phyloP scores from a whole-genome alignment of 2,888 invertebrate genomes.

The Anagyrus pseudococci region DNA sequence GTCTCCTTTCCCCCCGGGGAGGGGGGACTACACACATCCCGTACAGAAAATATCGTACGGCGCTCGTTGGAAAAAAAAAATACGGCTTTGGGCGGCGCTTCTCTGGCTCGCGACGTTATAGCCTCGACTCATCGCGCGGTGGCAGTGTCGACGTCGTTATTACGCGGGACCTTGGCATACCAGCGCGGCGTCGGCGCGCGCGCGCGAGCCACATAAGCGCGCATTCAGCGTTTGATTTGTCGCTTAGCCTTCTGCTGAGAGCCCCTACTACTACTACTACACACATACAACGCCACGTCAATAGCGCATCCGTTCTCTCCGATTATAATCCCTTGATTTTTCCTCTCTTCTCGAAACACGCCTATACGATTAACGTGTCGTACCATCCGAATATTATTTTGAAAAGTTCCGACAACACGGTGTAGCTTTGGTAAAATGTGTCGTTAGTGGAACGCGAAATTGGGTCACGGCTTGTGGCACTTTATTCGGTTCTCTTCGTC shows the following conservation, averaged over 20 bases:
- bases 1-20: too few species aligned
- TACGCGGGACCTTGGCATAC: slow-evolving; percentile 32
- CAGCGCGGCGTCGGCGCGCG: slow-evolving; percentile 18
- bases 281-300: too few species aligned
- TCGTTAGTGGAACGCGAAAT: not conserved
- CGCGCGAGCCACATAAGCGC: slow-evolving; percentile 3
- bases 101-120: too few species aligned
- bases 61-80: too few species aligned
- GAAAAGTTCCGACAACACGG: too few species aligned
- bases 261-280: not conserved
- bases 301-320: too few species aligned
- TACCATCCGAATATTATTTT: too few species aligned
- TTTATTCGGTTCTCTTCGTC: not conserved
- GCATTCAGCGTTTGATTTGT: slow-evolving; percentile 30
- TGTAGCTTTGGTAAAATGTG: not conserved
- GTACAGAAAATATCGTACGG: too few species aligned
- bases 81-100: too few species aligned
- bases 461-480: not conserved
- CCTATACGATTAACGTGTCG: too few species aligned
- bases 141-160: too few species aligned
- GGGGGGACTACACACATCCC: too few species aligned
- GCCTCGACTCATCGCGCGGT: not conserved
- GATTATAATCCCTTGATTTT: not conserved
- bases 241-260: slow-evolving; percentile 6
- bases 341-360: not conserved